These are phyloP conservation scores for Sialia sialis DNA, from an alignment of 2,113 vertebrate genomes.

Conservation along the genomic window DNA sequence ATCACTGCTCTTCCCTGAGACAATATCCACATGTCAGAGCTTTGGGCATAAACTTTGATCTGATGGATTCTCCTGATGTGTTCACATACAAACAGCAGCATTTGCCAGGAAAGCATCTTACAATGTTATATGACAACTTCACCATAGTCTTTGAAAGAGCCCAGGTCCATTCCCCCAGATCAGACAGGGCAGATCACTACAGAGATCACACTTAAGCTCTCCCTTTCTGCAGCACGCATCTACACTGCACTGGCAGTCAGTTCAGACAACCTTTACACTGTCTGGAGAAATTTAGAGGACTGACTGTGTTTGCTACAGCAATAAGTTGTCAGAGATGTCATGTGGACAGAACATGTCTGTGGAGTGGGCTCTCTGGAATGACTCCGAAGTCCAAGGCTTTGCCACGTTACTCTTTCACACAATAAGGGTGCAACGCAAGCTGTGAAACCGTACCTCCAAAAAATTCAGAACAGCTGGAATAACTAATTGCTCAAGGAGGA, in stretches of 20 bases:
- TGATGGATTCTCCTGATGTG: not conserved
- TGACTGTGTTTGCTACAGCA: not conserved
- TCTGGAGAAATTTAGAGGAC: not conserved
- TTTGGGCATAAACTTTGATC: not conserved
- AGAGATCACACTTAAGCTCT: not conserved
- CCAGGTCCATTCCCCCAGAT: not conserved
- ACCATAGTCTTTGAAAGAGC: not conserved
- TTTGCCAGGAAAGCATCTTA: not conserved
- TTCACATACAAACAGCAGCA: rapidly evolving
- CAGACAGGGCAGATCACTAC: not conserved
- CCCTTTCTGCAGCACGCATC: not conserved
- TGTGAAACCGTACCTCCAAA: not conserved
- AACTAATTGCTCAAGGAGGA: not conserved
- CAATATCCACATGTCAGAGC: not conserved
- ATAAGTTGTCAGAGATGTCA: not conserved
- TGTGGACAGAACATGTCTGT: not conserved
- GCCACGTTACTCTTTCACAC: not conserved
- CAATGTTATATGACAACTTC: not conserved
- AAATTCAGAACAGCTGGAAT: not conserved
- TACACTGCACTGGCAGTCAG: not conserved
- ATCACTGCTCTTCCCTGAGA: not conserved
- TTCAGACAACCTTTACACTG: not conserved
- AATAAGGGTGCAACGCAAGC: not conserved
- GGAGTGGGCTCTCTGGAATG: not conserved
- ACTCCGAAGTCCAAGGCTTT: not conserved